A percentile compares a stretch with the other conserved stretches of the same genome.
These are phyloP conservation scores for Phengaris arion DNA, from an alignment of 2,888 invertebrate species.

Conservation along the genomic window DNA sequence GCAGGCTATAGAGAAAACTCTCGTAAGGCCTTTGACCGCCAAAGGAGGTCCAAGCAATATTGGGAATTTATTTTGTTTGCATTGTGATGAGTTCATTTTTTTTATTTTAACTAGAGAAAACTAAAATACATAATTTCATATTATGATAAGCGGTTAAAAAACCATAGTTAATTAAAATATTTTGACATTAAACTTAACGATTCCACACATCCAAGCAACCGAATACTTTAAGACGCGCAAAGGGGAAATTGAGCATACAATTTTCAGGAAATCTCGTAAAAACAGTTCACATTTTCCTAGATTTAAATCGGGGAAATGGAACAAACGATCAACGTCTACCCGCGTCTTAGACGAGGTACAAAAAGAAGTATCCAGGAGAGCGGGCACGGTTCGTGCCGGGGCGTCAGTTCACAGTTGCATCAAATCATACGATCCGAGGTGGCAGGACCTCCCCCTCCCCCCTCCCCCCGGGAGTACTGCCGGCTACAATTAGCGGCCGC, in stretches of 20 bases:
- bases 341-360: constrained; percentile 45
- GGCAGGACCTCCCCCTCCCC: constrained; percentile 58
- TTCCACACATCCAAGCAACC: constrained; percentile 2
- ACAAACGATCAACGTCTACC: constrained; percentile 42
- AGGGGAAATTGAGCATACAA: constrained; percentile 11
- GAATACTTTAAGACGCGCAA: background rate
- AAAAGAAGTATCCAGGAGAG: constrained; percentile 44
- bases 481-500: constrained; percentile 63
- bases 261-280: constrained; percentile 4
- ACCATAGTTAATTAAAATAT: background rate
- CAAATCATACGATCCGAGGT: constrained; percentile 58
- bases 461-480: constrained; percentile 48
- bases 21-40: background rate
- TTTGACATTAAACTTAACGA: background rate
- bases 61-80: background rate
- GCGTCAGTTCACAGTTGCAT: constrained; percentile 69
- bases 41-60: background rate
- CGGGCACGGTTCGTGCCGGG: constrained; percentile 60
- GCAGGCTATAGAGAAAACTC: no score
- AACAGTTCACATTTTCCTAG: constrained; percentile 11
- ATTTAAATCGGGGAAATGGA: constrained; percentile 33
- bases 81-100: no score
- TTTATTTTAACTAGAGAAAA: no score
- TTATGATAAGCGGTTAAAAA: background rate
- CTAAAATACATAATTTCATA: background rate